These are phyloP conservation scores for Tenualosa ilisha DNA, from an alignment of 2,797 vertebrate genomes.

Conservation along the genomic window DNA sequence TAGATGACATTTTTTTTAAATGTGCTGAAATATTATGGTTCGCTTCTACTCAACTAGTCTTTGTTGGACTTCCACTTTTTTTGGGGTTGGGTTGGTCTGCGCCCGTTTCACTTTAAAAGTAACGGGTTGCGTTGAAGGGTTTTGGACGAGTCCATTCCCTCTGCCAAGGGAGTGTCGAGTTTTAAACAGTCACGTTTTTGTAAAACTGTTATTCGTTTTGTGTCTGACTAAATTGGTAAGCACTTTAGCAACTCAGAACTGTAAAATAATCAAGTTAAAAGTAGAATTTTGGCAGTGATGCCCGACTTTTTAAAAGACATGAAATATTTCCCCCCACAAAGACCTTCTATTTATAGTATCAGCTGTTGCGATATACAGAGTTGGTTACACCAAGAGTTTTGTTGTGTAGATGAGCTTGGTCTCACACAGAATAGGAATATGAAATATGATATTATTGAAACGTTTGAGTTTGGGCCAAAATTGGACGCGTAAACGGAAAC, in stretches of 20 bases:
- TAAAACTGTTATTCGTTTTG: not conserved
- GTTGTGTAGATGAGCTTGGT: constrained; percentile 63
- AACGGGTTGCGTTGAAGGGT: constrained; percentile 5
- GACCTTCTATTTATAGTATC: constrained; percentile 77
- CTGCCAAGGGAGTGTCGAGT: not conserved
- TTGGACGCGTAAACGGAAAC: constrained; percentile 15
- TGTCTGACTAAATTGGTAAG: not conserved
- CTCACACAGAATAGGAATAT: not conserved
- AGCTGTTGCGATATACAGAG: constrained; percentile 79
- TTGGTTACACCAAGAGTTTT: constrained; percentile 63
- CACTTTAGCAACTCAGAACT: not conserved
- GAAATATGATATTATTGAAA: constrained; percentile 22
- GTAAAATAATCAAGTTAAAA: not conserved
- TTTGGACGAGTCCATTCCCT: not conserved
- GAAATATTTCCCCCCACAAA: constrained; percentile 52
- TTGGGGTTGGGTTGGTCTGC: not conserved
- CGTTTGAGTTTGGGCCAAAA: not conserved
- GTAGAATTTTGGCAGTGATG: not conserved
- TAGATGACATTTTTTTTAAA: not conserved
- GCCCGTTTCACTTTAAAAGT: constrained; percentile 23
- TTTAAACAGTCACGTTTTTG: not conserved
- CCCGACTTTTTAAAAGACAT: not conserved
- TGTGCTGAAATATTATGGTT: not conserved
- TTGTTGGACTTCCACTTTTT: constrained; percentile 6
- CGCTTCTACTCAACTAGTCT: not conserved